Percentiles rank a stretch among this genome's conserved stretches.
phyloP scores from a whole-genome alignment of 2,888 invertebrate genomes.

The Agelastica alni region DNA sequence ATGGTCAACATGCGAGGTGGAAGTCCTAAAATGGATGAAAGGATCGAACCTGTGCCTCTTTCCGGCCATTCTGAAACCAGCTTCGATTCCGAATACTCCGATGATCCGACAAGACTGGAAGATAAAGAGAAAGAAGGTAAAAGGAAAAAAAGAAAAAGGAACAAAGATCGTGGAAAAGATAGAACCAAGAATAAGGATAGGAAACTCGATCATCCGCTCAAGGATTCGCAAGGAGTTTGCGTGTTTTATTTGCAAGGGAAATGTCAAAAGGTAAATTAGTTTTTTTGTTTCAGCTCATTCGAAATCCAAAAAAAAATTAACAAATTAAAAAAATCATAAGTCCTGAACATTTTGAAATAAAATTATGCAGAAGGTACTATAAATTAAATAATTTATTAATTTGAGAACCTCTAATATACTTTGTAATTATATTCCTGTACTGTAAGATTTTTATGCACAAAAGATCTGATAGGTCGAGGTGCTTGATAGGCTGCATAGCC shows the following conservation, averaged over 20 bases:
- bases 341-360: no score
- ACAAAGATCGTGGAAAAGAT: constrained; percentile 52
- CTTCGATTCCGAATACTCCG: constrained; percentile 63
- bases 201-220: constrained; percentile 58
- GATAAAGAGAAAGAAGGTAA: constrained; percentile 28
- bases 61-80: constrained; percentile 55
- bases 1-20: constrained; percentile 80
- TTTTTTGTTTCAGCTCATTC: not conserved
- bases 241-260: constrained; percentile 88
- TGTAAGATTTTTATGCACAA: no score
- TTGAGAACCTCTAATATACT: no score
- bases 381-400: no score
- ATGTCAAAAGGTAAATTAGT: constrained; percentile 67
- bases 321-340: not conserved
- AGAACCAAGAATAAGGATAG: constrained; percentile 59
- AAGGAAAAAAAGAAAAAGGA: constrained; percentile 35
- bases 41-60: constrained; percentile 39
- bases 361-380: no score
- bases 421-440: no score
- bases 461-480: no score
- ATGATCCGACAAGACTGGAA: constrained; percentile 47
- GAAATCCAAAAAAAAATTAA: no score
- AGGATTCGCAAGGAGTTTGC: constrained; percentile 75
- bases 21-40: constrained; percentile 57
- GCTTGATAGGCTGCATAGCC: no score